Evolutionary conservation across 1,140 invertebrate species (phyloP).

Genomic region (Drosophila setifemur): DNA sequence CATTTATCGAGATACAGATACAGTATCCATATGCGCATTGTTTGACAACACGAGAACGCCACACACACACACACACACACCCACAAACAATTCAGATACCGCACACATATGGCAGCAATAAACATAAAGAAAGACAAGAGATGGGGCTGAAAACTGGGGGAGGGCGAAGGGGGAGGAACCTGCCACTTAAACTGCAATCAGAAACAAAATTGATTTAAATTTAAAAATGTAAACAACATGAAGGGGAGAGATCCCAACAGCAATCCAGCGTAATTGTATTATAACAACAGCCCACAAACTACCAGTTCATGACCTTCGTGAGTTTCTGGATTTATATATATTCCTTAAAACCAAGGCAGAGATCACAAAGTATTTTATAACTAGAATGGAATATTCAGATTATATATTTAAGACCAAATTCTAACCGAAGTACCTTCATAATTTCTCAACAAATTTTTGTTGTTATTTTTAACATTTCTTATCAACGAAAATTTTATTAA

Average conservation of each 20-base stretch:
- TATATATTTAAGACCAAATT: too few species aligned
- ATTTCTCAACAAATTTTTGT: too few species aligned
- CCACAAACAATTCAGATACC: conserved; percentile 10
- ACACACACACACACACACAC: conserved; percentile 21
- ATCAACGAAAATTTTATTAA: too few species aligned
- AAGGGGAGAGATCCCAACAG: not conserved
- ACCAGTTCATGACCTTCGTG: conserved; percentile 8
- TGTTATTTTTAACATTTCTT: not conserved
- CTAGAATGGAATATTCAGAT: too few species aligned
- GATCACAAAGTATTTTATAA: too few species aligned
- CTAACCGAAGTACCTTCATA: too few species aligned
- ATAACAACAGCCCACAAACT: not conserved
- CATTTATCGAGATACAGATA: conserved; percentile 44
- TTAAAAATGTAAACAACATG: conserved; percentile 64
- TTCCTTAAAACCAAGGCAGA: too few species aligned
- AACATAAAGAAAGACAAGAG: conserved; percentile 42
- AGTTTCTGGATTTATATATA: too few species aligned
- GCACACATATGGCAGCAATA: conserved; percentile 58
- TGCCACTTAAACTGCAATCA: conserved; percentile 75
- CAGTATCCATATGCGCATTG: conserved; percentile 40
- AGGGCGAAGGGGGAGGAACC: conserved; percentile 23
- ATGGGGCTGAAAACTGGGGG: conserved; percentile 24
- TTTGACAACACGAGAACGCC: conserved; percentile 38
- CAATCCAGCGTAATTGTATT: conserved; percentile 23
- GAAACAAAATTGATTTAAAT: conserved; percentile 73